Percentiles rank a stretch among this genome's conserved stretches.
phyloP scores from a whole-genome alignment of 1,140 invertebrate genomes.

The Brachionus paranguensis region DNA sequence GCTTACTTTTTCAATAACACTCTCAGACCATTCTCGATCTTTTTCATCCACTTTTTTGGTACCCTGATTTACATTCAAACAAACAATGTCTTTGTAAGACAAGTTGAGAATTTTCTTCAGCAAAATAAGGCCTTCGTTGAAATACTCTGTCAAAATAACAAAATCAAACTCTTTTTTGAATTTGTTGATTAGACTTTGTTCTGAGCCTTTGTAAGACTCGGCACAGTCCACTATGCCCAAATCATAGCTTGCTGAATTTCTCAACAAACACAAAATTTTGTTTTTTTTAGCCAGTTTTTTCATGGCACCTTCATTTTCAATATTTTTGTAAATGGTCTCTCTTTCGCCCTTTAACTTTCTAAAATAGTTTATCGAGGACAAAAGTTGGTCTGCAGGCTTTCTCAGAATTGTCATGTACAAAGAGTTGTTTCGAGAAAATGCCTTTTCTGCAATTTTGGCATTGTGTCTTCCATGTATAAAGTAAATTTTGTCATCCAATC shows the following conservation, averaged over 20 bases:
- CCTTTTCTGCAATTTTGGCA: neutral
- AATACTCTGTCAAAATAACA: neutral
- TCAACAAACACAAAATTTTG: neutral
- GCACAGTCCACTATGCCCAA: neutral
- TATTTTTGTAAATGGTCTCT: neutral
- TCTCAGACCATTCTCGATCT: neutral
- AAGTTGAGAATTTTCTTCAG: neutral
- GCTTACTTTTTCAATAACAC: neutral
- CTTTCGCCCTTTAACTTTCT: neutral
- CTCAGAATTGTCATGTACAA: neutral
- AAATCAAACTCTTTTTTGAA: neutral
- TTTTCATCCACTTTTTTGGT: neutral
- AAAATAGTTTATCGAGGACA: neutral
- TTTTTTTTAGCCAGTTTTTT: neutral
- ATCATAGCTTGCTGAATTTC: neutral
- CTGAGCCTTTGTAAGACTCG: neutral
- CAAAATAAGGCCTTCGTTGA: neutral
- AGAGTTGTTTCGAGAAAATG: neutral
- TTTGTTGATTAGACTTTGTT: neutral
- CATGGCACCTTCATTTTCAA: neutral
- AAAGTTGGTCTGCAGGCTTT: neutral
- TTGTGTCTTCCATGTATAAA: neutral
- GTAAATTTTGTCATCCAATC: neutral
- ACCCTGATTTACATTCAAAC: neutral
- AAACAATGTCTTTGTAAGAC: neutral